Percentiles rank a stretch among this genome's conserved stretches.
These are phyloP conservation scores for Arion vulgaris DNA, from an alignment of 1,140 invertebrate genomes.

Conservation along the genomic window DNA sequence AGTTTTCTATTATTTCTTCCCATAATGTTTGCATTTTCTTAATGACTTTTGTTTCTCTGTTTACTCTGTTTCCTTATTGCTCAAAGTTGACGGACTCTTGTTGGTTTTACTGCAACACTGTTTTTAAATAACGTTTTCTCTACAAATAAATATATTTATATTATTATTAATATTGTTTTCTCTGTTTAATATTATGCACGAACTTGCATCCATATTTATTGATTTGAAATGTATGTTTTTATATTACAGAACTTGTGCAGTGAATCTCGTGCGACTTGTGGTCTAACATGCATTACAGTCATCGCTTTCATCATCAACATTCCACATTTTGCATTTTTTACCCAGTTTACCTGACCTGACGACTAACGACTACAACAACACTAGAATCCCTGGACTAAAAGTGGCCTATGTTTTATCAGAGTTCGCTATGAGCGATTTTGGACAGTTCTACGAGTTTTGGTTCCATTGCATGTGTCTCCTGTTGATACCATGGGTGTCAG, in stretches of 20 bases:
- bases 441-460: conserved; percentile 24
- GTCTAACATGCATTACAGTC: neutral
- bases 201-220: no score
- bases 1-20: no score
- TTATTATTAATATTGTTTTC: no score
- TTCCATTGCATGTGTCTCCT: conserved; percentile 15
- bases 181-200: no score
- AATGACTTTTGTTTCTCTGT: no score
- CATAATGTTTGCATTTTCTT: no score
- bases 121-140: no score
- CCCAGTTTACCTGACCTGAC: neutral
- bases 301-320: conserved; percentile 11
- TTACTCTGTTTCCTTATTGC: no score
- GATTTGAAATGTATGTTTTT: no score
- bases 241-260: neutral
- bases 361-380: neutral
- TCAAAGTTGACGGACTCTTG: no score
- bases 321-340: neutral
- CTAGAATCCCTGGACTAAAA: neutral
- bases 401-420: neutral
- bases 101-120: no score
- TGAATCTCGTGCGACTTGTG: neutral
- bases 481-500: conserved; percentile 16
- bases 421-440: neutral
- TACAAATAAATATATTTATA: no score